These are phyloP conservation scores for Branchellion lobata DNA, from an alignment of 2,888 invertebrate genomes.

Conservation along the genomic window DNA sequence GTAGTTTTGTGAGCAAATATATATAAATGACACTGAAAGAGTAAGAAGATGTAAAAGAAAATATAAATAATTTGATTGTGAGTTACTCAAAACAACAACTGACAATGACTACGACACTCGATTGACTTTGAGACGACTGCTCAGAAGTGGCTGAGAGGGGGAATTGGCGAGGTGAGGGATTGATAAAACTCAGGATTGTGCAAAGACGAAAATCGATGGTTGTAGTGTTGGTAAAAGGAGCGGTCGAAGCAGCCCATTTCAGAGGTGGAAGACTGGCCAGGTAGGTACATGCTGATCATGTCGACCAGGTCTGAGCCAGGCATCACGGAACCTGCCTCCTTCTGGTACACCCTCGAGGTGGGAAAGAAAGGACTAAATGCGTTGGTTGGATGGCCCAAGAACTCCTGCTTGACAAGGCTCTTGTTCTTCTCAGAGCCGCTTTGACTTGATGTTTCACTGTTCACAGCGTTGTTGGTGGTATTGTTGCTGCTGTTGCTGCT, in stretches of 20 bases:
- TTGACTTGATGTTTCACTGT: background rate
- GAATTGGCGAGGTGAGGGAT: constrained; percentile 21
- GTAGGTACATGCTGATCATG: constrained; percentile 41
- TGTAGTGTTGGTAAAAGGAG: constrained; percentile 37
- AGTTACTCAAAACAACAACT: too few species aligned
- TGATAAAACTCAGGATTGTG: constrained; percentile 23
- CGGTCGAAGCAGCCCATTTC: constrained; percentile 27
- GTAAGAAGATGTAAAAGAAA: too few species aligned
- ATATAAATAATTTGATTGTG: too few species aligned
- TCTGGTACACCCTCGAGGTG: constrained; percentile 26
- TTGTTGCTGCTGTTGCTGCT: constrained; percentile 1
- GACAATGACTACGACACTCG: too few species aligned
- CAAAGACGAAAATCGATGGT: constrained; percentile 27
- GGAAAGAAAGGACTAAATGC: constrained; percentile 28
- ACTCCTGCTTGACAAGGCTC: background rate
- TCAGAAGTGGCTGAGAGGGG: constrained; percentile 32
- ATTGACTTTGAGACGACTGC: background rate
- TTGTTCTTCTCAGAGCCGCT: background rate
- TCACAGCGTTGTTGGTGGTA: background rate
- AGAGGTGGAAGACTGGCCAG: constrained; percentile 15
- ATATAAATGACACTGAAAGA: too few species aligned
- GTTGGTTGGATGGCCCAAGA: background rate
- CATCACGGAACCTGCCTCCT: background rate
- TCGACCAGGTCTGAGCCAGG: constrained; percentile 34
- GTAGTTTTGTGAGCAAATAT: too few species aligned